phyloP scores from a whole-genome alignment of 2,888 invertebrate genomes.

The Gibbula magus region DNA sequence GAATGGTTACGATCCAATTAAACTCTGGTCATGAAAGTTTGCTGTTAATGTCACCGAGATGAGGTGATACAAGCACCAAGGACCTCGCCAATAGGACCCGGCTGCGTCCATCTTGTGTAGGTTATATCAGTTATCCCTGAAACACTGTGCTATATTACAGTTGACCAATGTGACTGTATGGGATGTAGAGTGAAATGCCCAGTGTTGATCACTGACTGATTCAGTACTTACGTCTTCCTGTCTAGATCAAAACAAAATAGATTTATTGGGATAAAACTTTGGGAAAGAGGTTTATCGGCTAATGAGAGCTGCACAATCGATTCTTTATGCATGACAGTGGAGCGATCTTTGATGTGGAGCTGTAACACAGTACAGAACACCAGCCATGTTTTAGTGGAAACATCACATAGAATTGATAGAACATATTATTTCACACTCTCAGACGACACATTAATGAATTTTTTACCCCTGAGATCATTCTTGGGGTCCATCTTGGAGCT shows the following conservation, averaged over 20 bases:
- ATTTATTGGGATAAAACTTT: background rate
- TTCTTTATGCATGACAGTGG: background rate
- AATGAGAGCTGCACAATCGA: background rate
- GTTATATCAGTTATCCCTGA: no score
- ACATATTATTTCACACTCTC: background rate
- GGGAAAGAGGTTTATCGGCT: background rate
- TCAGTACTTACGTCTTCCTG: background rate
- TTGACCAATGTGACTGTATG: no score
- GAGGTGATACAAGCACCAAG: no score
- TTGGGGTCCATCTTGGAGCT: background rate
- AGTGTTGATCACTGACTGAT: background rate
- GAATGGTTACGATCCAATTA: background rate
- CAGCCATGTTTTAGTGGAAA: background rate
- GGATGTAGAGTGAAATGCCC: background rate
- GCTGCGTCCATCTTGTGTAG: no score
- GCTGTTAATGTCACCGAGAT: no score
- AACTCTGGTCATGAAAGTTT: background rate
- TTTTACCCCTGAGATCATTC: background rate
- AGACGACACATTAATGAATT: background rate
- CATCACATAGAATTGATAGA: slow-evolving; percentile 11
- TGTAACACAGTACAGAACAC: background rate
- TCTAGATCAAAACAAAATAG: slow-evolving; percentile 1
- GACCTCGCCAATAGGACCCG: no score
- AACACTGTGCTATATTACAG: no score
- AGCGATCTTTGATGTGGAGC: background rate